A percentile compares a stretch with the other conserved stretches of the same genome.
Conservation (phyloP, 2,888 invertebrate genomes). For the Sussaba pulchella region DNA sequence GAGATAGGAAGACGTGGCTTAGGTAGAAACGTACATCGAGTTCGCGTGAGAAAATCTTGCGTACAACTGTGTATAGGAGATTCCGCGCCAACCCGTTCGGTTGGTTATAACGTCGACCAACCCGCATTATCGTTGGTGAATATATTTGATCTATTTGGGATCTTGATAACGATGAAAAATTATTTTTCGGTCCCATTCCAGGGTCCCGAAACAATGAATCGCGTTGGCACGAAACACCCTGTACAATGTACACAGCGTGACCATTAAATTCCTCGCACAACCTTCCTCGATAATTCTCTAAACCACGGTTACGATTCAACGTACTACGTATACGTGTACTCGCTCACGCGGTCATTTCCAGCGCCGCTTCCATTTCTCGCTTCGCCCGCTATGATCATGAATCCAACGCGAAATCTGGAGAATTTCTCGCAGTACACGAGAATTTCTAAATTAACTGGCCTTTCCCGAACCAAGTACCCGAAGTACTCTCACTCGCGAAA, state of each 20-base stretch:
- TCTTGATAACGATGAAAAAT: too few relatives aligned
- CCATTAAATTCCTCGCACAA: background rate
- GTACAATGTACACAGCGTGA: background rate
- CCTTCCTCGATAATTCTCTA: background rate
- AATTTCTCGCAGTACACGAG: slow-evolving; percentile 39
- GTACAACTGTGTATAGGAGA: slow-evolving; percentile 9
- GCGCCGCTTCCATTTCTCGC: slow-evolving; percentile 52
- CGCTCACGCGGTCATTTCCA: slow-evolving; percentile 43
- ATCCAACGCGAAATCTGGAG: slow-evolving; percentile 54
- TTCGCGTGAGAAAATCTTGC: slow-evolving; percentile 12
- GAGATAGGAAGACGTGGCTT: background rate
- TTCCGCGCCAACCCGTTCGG: too few relatives aligned
- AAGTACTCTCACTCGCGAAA: background rate
- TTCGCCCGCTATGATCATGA: slow-evolving; percentile 41
- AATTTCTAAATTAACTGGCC: slow-evolving; percentile 50
- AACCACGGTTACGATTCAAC: slow-evolving; percentile 2
- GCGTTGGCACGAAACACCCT: background rate
- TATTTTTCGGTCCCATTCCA: too few relatives aligned
- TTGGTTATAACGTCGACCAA: too few relatives aligned
- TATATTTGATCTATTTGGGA: too few relatives aligned
- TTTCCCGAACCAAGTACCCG: slow-evolving; percentile 21
- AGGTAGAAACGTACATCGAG: background rate
- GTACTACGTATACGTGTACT: slow-evolving; percentile 1
- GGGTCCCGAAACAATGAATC: too few relatives aligned
- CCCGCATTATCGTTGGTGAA: too few relatives aligned